Conservation (phyloP, 2,797 vertebrate species). For the Notolabrus celidotus region DNA sequence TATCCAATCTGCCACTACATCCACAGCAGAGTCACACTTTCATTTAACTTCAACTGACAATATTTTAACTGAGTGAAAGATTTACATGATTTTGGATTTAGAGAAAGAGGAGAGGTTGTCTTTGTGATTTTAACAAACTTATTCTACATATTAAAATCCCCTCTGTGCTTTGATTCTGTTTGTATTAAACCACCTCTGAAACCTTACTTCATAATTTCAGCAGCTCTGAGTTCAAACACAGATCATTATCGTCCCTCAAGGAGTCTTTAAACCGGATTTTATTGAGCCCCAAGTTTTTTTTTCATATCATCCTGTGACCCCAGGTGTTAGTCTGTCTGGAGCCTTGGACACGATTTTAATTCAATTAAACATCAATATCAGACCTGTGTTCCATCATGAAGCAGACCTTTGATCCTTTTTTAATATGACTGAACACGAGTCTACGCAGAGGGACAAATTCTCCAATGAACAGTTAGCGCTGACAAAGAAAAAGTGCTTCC, state of each 20-base stretch:
- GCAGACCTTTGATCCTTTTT: background rate
- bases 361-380: conserved; percentile 42
- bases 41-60: too few species aligned
- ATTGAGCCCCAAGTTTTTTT: conserved; percentile 27
- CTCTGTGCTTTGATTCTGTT: background rate
- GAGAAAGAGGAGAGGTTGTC: background rate
- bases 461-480: background rate
- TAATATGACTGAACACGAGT: background rate
- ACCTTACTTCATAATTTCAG: background rate
- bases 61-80: too few species aligned
- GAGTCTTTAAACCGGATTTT: conserved; percentile 21
- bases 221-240: background rate
- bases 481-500: background rate
- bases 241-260: conserved; percentile 16
- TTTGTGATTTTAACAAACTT: too few species aligned
- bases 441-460: background rate
- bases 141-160: background rate
- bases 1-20: too few species aligned
- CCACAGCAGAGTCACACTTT: too few species aligned
- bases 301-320: conserved; percentile 10
- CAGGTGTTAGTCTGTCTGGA: conserved; percentile 12
- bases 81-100: too few species aligned
- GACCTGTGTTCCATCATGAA: conserved; percentile 16
- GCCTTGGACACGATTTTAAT: conserved; percentile 21
- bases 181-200: background rate